A percentile compares a stretch with the other conserved stretches of the same genome.
phyloP scores from a whole-genome alignment of 2,888 invertebrate species.

The Marasmarcha lunaedactyla region DNA sequence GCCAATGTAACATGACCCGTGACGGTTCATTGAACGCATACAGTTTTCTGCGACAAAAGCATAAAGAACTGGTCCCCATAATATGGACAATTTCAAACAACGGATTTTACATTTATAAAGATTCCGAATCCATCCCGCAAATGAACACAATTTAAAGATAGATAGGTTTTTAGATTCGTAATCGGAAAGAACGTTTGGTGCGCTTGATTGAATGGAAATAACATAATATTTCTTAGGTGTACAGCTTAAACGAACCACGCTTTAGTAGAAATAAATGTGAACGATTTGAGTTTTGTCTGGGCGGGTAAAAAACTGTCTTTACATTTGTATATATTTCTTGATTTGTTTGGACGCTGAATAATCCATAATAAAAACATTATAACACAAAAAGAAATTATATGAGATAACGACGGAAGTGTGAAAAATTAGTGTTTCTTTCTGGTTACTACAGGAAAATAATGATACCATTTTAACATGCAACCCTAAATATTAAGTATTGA shows the following conservation, averaged over 20 bases:
- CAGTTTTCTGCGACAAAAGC: slow-evolving; percentile 6
- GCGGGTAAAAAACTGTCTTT: too few relatives aligned
- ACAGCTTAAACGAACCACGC: slow-evolving; percentile 9
- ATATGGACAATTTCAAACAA: slow-evolving; percentile 28
- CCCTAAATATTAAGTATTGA: too few relatives aligned
- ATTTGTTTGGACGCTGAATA: too few relatives aligned
- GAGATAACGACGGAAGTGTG: too few relatives aligned
- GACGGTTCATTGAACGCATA: slow-evolving; percentile 20
- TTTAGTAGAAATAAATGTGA: too few relatives aligned
- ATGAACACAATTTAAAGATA: slow-evolving; percentile 66
- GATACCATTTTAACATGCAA: too few relatives aligned
- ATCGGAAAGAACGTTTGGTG: slow-evolving; percentile 45
- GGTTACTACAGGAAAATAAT: too few relatives aligned
- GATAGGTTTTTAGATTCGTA: slow-evolving; percentile 50
- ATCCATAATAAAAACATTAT: too few relatives aligned
- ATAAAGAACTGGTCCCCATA: not conserved
- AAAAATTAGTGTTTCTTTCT: too few relatives aligned
- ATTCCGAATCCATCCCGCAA: slow-evolving; percentile 55
- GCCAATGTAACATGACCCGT: slow-evolving; percentile 32
- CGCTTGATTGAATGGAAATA: slow-evolving; percentile 40
- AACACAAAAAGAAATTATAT: too few relatives aligned
- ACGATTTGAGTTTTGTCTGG: too few relatives aligned
- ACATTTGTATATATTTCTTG: too few relatives aligned
- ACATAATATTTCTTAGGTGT: slow-evolving; percentile 38
- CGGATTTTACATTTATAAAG: slow-evolving; percentile 58